Evolutionary conservation across 1,140 invertebrate species (phyloP), one percentile per base, ranked within the genome.

Genomic region (Platorchestia sp.): DNA sequence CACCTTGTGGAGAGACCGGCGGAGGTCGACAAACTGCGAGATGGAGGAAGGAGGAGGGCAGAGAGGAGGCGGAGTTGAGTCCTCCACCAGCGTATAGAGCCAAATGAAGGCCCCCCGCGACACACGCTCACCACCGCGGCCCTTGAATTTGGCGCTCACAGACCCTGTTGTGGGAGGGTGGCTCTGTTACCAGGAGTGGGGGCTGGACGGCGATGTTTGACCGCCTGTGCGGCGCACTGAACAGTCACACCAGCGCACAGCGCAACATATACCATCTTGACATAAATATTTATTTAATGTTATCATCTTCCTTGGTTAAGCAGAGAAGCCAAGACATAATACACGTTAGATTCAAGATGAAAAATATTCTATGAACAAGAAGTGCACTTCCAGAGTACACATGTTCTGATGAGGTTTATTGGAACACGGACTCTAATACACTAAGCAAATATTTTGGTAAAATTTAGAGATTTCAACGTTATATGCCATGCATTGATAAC

Each of bases 91-190:
- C 10, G 95, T 95, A 45, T 96, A 96, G 16, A 96, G 95, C 96
- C 96, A 96, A 7, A 96, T 95, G 87, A 96, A 96, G 51, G 96
- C 95, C 6, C 96, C 96, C 40, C 96, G 59, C n/a, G 96, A 96
- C 7, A 96, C 96, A 44, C 96, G 91, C 41, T 96, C 87, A 45
- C 95, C 95, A 51, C 95, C 75, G 0, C 95, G 95, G 87, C 96
- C 95, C 86, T 96, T 96, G 96, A 95, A 96, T 95, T 96, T 96
- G n/a, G 95, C 91, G n/a, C 95, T 95, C 40, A 96, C 96, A 47
- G 95, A 95, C 44, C 95, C 96, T 96, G 95, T 16, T 19, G 3
- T 1, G 59, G 10, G 14, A 75, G 59, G 36, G 59, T 36, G 27
- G 59, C 27, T 22, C 59, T 1, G 59, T 75, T 27, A 75, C 27